Base-by-base conservation (phyloP, 2,797 vertebrate genomes). In the Mus caroli region DNA sequence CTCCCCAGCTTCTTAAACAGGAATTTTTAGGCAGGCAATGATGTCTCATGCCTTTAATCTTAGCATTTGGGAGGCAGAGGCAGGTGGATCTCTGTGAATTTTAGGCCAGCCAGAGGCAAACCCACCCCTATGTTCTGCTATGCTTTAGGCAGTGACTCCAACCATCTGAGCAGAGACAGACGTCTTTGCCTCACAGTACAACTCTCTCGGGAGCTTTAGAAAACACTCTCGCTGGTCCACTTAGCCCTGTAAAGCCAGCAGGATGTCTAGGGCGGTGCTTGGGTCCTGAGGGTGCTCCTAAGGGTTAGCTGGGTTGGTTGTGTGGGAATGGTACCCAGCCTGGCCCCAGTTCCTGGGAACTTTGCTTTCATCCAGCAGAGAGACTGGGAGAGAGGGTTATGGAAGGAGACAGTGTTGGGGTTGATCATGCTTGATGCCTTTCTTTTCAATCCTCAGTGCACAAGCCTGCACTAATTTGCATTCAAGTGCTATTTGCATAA, bases 401-500 rank as follows among this genome's bases (percentile, higher is more conserved):
- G 14, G 64, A 3, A 13, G 50, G 14, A 84, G 54, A 4, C 0
- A 3, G 20, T 54, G 46, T 76, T 28, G 56, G 7, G 52, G 43
- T 31, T 50, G 28, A 40, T 37, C 13, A 28, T 2, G 46, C 52
- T 28, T 34, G 3, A 28, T 43, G 54, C 82, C 67, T 69, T 86
- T 26, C 87, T 62, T 75, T 93, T 75, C 6, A 62, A 9, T 11
- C 26, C 77, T 46, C 69, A 80, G 12, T 58, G 75, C 86, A 7
- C 20, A 90, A 69, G 82, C 52, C 77, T 69, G 67, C 28, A 85
- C 95, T 91, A 1, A 90, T 75, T 54, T 75, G 90, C 92, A 92
- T 93, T 90, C 87, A 24, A 69, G 58, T 56, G 24, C 76, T 37
- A 15, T 17, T 8, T 9, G 1, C 46, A 40, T 5, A 60, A 43